Evolutionary conservation across 2,113 vertebrate species (phyloP).

Genomic region (Micronycteris hirsuta): DNA sequence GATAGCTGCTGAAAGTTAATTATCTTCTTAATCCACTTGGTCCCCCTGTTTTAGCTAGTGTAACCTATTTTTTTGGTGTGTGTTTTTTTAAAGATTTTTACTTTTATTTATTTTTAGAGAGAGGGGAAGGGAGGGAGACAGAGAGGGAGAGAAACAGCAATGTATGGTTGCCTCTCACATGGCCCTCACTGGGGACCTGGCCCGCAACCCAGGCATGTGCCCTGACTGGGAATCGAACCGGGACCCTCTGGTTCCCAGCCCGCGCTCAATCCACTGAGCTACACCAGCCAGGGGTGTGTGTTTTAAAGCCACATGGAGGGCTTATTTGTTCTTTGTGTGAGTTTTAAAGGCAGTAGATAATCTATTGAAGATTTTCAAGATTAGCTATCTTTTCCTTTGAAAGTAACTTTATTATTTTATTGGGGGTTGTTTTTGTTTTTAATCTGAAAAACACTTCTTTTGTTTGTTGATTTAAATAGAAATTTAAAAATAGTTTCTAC

Average conservation of each 20-base stretch:
- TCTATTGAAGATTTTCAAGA: background rate
- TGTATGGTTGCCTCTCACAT: too few species aligned
- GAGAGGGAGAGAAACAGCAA: too few species aligned
- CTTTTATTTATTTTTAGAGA: too few species aligned
- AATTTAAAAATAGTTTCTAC: background rate
- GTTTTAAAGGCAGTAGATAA: constrained; percentile 7
- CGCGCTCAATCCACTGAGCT: too few species aligned
- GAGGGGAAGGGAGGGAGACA: too few species aligned
- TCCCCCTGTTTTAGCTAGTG: background rate
- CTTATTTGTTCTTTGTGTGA: constrained; percentile 4
- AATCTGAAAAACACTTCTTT: constrained; percentile 14
- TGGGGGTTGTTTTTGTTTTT: background rate
- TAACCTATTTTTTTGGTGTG: constrained; percentile 6
- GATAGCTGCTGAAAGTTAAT: background rate
- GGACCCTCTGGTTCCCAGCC: too few species aligned
- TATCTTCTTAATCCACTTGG: background rate
- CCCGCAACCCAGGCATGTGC: too few species aligned
- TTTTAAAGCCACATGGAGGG: background rate
- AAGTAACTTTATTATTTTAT: constrained; percentile 12
- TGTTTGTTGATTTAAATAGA: background rate
- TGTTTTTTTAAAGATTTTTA: too few species aligned
- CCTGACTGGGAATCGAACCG: too few species aligned
- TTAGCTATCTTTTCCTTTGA: background rate
- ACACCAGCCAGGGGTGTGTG: too few species aligned
- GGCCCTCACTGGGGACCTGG: too few species aligned